Conservation (phyloP, 1,140 invertebrate genomes). For the Hylaeus anthracinus region DNA sequence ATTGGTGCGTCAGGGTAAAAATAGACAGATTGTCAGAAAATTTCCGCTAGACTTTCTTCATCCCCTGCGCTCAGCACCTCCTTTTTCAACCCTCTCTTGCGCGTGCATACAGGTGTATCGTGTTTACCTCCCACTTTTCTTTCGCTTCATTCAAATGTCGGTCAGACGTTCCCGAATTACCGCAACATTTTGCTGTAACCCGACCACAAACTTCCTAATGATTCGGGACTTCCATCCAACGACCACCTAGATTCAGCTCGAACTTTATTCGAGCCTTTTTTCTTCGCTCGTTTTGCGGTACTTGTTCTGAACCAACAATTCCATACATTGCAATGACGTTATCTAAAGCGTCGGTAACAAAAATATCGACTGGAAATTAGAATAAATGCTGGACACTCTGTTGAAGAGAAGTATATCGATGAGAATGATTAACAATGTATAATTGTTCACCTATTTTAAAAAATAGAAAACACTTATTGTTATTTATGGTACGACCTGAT, state of each 20-base stretch:
- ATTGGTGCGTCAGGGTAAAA: constrained; percentile 43
- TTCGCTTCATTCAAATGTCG: constrained; percentile 55
- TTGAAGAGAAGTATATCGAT: too few species aligned
- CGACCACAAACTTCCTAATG: constrained; percentile 8
- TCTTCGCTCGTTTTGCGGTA: background rate
- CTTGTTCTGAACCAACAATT: background rate
- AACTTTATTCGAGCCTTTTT: background rate
- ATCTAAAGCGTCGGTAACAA: too few species aligned
- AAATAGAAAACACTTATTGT: too few species aligned
- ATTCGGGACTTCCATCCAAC: constrained; percentile 5
- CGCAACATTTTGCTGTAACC: constrained; percentile 29
- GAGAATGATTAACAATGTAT: too few species aligned
- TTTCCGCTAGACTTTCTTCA: constrained; percentile 34
- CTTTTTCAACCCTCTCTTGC: constrained; percentile 8
- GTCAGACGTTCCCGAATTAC: constrained; percentile 55
- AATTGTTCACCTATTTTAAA: too few species aligned
- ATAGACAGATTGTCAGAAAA: constrained; percentile 43
- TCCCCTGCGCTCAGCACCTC: background rate
- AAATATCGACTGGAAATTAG: too few species aligned
- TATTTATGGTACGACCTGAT: too few species aligned
- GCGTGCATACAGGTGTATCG: constrained; percentile 10
- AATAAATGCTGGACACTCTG: too few species aligned
- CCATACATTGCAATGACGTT: too few species aligned
- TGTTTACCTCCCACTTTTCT: constrained; percentile 55
- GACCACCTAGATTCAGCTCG: too few species aligned